These are phyloP conservation scores for Pipra filicauda DNA, from an alignment of 2,113 vertebrate species.

Conservation along the genomic window DNA sequence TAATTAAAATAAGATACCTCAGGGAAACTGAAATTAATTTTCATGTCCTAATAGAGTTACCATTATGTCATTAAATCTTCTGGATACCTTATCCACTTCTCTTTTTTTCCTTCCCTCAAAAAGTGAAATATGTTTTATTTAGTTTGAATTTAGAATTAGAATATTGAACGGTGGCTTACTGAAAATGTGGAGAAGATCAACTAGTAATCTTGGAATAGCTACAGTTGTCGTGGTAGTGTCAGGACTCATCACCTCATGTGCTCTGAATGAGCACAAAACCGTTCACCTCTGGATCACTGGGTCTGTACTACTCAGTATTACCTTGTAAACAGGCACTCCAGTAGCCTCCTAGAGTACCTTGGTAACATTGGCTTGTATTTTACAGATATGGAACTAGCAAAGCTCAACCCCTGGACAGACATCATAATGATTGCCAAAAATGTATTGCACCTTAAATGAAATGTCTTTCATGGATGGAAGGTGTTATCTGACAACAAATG, in stretches of 20 bases:
- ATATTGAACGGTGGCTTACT: conserved; percentile 12
- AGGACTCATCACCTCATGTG: background rate
- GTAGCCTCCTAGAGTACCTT: background rate
- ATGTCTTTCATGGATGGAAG: background rate
- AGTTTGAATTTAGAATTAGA: conserved; percentile 26
- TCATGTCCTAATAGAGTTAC: conserved; percentile 71
- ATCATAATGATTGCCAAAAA: background rate
- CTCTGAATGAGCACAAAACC: background rate
- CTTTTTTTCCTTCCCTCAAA: background rate
- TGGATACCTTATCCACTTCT: conserved; percentile 46
- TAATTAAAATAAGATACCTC: conserved; percentile 79
- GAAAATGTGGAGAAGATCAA: background rate
- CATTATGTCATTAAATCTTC: conserved; percentile 64
- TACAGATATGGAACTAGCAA: conserved; percentile 13
- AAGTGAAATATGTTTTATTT: conserved; percentile 25
- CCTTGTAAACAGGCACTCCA: background rate
- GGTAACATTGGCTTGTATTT: background rate
- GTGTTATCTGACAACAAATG: background rate
- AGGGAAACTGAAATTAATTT: conserved; percentile 79
- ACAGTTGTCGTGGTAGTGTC: background rate
- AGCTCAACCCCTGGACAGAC: background rate
- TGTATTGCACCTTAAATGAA: background rate
- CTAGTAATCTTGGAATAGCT: background rate
- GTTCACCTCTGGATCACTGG: background rate
- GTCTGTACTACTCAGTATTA: background rate